phyloP scores from a whole-genome alignment of 2,113 vertebrate species.

The Nycticorax nycticorax region DNA sequence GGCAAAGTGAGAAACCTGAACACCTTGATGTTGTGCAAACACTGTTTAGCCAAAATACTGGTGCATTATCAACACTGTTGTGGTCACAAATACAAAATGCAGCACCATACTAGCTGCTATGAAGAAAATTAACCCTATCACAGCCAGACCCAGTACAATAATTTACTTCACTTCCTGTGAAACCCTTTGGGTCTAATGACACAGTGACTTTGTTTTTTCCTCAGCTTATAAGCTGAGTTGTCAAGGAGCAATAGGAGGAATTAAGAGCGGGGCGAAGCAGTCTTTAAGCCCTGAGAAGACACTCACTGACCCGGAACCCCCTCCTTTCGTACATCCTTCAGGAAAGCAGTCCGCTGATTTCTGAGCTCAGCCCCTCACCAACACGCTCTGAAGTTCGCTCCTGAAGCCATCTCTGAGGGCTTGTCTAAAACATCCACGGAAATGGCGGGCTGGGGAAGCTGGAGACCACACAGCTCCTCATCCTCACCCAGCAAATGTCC shows the following conservation, averaged over 20 bases:
- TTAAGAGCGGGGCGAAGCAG: neutral
- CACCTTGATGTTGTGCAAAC: neutral
- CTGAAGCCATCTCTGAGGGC: neutral
- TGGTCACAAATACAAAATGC: neutral
- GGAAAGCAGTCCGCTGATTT: neutral
- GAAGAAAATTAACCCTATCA: neutral
- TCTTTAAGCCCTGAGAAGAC: neutral
- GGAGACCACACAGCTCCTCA: neutral
- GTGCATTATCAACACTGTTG: neutral
- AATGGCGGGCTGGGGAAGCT: neutral
- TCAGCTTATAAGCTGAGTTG: neutral
- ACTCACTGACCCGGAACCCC: no score
- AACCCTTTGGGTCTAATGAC: neutral
- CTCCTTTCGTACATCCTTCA: accelerated
- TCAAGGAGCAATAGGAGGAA: neutral
- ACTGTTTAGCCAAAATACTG: neutral
- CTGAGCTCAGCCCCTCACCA: neutral
- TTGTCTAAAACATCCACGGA: accelerated
- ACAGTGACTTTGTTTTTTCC: neutral
- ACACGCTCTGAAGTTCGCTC: neutral
- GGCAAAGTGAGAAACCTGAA: neutral
- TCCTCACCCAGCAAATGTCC: neutral
- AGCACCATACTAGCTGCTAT: neutral
- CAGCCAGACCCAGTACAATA: neutral
- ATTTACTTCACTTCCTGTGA: neutral